Evolutionary conservation across 1,140 invertebrate species (phyloP).

Genomic region (Scaptomyza hsui): DNA sequence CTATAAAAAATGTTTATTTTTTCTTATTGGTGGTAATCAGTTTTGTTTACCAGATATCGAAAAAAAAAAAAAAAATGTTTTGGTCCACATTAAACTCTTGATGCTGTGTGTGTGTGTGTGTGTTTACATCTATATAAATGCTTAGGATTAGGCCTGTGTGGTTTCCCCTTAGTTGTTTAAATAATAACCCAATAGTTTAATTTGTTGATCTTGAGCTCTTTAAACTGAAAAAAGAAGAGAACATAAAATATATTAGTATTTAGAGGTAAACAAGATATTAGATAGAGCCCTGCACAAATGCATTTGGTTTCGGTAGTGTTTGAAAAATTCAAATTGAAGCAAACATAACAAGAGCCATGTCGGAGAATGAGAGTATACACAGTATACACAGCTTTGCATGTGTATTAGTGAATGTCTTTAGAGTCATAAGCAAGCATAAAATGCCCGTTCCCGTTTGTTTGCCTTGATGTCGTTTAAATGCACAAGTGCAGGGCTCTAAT

Average conservation of each 20-base stretch:
- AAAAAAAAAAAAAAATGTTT: not conserved
- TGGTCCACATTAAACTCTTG: slow-evolving; percentile 23
- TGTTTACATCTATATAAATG: slow-evolving; percentile 26
- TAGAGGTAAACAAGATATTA: not conserved
- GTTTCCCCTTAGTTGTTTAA: slow-evolving; percentile 42
- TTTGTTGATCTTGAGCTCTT: slow-evolving; percentile 61
- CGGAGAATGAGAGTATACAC: too few species aligned
- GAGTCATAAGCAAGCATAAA: too few species aligned
- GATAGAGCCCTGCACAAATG: too few species aligned
- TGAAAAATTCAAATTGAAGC: too few species aligned
- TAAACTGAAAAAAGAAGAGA: slow-evolving; percentile 51
- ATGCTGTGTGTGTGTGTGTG: slow-evolving; percentile 39
- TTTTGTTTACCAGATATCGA: not conserved
- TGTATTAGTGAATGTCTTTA: too few species aligned
- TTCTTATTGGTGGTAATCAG: slow-evolving; percentile 2
- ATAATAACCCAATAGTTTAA: slow-evolving; percentile 54
- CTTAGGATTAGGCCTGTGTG: slow-evolving; percentile 50
- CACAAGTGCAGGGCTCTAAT: too few species aligned
- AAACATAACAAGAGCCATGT: too few species aligned
- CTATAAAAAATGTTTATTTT: slow-evolving; percentile 26
- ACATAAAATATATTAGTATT: not conserved
- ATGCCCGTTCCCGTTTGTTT: too few species aligned
- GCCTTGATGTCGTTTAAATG: too few species aligned
- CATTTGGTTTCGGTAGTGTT: too few species aligned
- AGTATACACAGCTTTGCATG: too few species aligned